Evolutionary conservation across 2,888 invertebrate genomes (phyloP).

Genomic region (Yponomeuta malinellus): DNA sequence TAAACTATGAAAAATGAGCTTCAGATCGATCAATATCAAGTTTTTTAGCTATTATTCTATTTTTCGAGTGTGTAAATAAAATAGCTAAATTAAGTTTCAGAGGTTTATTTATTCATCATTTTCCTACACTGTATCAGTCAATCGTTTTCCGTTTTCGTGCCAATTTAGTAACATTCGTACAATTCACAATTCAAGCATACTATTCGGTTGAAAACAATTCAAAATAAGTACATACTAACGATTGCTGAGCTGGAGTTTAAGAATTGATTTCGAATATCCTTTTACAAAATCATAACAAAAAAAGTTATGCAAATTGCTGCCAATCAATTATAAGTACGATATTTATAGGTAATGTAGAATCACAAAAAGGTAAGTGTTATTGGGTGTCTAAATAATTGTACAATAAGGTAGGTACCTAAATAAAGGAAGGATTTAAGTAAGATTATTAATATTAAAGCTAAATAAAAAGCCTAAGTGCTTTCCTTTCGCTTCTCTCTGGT

Average conservation of each 20-base stretch:
- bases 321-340: not conserved
- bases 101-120: slow-evolving; percentile 9
- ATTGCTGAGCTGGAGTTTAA: not conserved
- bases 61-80: not conserved
- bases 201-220: not conserved
- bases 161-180: not conserved
- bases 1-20: no score
- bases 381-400: not conserved
- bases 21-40: no score
- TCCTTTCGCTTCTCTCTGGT: no score
- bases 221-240: not conserved
- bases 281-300: not conserved
- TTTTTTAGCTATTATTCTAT: not conserved
- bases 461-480: no score
- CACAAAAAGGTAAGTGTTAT: not conserved
- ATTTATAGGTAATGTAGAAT: not conserved
- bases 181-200: not conserved
- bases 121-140: slow-evolving; percentile 13
- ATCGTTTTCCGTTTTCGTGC: slow-evolving; percentile 2
- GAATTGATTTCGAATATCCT: not conserved
- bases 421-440: no score
- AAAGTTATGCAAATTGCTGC: not conserved
- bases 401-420: not conserved
- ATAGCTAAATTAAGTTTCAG: slow-evolving; percentile 2
- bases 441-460: no score